Evolutionary conservation across 2,888 invertebrate species (phyloP), one percentile per base, ranked within the genome.

Genomic region (Drosophila basisetae): DNA sequence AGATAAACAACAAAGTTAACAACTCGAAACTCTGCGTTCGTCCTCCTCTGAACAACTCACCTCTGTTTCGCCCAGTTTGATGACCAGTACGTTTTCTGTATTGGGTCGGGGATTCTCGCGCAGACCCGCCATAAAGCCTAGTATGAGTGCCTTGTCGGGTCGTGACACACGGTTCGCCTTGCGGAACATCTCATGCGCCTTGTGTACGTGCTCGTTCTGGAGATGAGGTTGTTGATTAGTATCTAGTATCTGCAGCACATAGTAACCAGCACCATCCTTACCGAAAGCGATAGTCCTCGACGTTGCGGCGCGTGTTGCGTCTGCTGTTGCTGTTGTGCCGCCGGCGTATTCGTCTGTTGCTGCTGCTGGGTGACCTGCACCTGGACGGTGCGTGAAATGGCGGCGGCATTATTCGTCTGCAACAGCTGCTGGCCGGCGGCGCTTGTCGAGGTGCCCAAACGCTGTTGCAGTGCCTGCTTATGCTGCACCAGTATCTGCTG

Each of bases 61-160:
- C 91, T 93, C 96, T 92, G 97, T 96, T 93, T 99, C 99, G 52
- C 97, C 98, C 67, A 99, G 94, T 94, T 98, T 98, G 83, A 99
- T 99, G 65, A 98, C 99, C 10, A 99, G 97, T 84, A 99, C 97
- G 94, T 98, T 98, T 91, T 99, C 99, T 73, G 98, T 95, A 94
- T 98, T 97, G n/a, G 99, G 99, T 93, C 98, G 98, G 0, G 99
- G 99, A 93, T 99, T 99, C 92, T 98, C 98, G 94, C 99, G 95
- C 11, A 98, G 97, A n/a, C 99, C 99, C 60, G 99, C 99, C 98
- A 99, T 99, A 92, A 99, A 99, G 80, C 99, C 98, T 39, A 99
- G 95, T 92, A 99, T 99, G 61, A 99, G 96, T 64, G 99, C 98
- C 92, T 99, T 99, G 93, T 99, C 99, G 1, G 98, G 98, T 81